These are phyloP conservation scores for Leptopterna dolabrata DNA, from an alignment of 2,888 invertebrate species.

Conservation along the genomic window DNA sequence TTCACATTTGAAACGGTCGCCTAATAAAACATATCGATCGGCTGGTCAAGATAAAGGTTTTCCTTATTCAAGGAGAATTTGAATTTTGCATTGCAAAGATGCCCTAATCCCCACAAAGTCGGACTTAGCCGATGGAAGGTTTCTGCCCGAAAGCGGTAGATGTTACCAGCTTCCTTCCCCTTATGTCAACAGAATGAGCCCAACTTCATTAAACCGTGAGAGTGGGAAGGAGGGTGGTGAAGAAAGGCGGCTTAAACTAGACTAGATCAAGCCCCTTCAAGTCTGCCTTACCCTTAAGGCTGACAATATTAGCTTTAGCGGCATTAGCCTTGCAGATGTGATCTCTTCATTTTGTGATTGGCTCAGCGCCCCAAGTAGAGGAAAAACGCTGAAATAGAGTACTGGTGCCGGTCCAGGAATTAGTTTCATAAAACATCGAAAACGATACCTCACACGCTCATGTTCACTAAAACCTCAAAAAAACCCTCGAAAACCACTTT, in stretches of 20 bases:
- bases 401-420: too few species aligned
- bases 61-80: not conserved
- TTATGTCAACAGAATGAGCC: slow-evolving; percentile 42
- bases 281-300: slow-evolving; percentile 35
- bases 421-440: too few species aligned
- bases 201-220: slow-evolving; percentile 34
- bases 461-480: too few species aligned
- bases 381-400: too few species aligned
- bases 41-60: slow-evolving; percentile 1
- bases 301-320: slow-evolving; percentile 46
- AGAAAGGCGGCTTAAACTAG: slow-evolving; percentile 36
- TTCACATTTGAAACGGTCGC: not conserved
- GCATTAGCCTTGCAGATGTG: slow-evolving; percentile 48
- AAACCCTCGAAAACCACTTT: too few species aligned
- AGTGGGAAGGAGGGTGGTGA: not conserved
- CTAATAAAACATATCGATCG: not conserved
- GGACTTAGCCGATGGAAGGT: not conserved
- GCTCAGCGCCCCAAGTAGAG: too few species aligned
- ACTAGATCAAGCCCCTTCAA: slow-evolving; percentile 32
- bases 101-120: slow-evolving; percentile 13
- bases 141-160: slow-evolving; percentile 4
- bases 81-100: slow-evolving; percentile 43
- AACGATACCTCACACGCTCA: too few species aligned
- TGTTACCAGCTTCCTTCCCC: not conserved
- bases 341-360: slow-evolving; percentile 43